phyloP scores from a whole-genome alignment of 1,140 invertebrate species.

The Drosophila kohkoa region DNA sequence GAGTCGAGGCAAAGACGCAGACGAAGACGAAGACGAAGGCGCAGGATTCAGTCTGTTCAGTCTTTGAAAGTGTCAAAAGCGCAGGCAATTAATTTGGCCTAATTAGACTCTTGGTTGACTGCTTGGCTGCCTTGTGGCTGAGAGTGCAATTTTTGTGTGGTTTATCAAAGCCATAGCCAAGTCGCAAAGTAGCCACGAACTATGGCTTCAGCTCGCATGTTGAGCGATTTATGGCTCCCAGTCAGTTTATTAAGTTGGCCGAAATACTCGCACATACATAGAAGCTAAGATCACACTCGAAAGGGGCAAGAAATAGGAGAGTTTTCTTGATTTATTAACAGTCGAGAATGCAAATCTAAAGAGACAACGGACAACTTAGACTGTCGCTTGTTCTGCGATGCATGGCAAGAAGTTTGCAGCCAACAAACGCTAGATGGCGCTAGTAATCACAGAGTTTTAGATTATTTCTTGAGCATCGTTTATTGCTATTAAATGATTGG shows the following conservation, averaged over 20 bases:
- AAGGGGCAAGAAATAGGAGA: neutral
- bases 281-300: neutral
- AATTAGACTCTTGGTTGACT: conserved; percentile 77
- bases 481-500: too few relatives aligned
- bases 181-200: conserved; percentile 53
- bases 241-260: conserved; percentile 45
- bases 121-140: conserved; percentile 41
- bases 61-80: conserved; percentile 80
- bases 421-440: too few relatives aligned
- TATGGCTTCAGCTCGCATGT: conserved; percentile 60
- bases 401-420: too few relatives aligned
- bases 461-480: too few relatives aligned
- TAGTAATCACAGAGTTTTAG: too few relatives aligned
- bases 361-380: neutral
- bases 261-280: conserved; percentile 30
- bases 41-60: conserved; percentile 6
- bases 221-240: conserved; percentile 75
- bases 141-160: conserved; percentile 73
- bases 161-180: conserved; percentile 50
- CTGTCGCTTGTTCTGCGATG: too few relatives aligned
- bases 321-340: conserved; percentile 27
- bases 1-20: conserved; percentile 7
- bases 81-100: conserved; percentile 81
- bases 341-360: neutral
- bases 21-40: neutral